These are phyloP conservation scores for Synanthedon vespiformis DNA, from an alignment of 2,888 invertebrate genomes.

Conservation along the genomic window DNA sequence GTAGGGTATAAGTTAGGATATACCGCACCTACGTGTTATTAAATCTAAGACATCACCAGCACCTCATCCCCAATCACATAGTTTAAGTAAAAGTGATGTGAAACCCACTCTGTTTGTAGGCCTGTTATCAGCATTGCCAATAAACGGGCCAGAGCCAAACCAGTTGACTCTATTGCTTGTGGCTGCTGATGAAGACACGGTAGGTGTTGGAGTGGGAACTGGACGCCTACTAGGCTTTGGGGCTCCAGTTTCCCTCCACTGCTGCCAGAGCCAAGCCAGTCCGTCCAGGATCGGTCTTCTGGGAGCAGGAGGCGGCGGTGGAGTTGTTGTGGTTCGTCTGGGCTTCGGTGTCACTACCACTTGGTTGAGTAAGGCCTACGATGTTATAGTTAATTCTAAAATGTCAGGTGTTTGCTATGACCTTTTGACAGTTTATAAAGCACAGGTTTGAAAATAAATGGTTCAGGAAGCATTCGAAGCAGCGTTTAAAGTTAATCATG, in stretches of 20 bases:
- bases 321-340: constrained; percentile 49
- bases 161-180: constrained; percentile 49
- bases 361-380: constrained; percentile 70
- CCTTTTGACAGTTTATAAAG: too few relatives aligned
- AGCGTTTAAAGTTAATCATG: constrained; percentile 4
- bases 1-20: neutral
- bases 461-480: constrained; percentile 8
- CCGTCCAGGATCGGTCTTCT: constrained; percentile 66
- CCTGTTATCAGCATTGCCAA: constrained; percentile 57
- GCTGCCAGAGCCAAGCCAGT: constrained; percentile 71
- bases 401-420: constrained; percentile 4
- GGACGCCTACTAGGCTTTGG: constrained; percentile 33
- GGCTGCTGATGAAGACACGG: constrained; percentile 30
- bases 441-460: constrained; percentile 2
- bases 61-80: constrained; percentile 64
- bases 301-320: constrained; percentile 53
- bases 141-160: constrained; percentile 65
- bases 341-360: constrained; percentile 68
- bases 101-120: constrained; percentile 65
- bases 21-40: constrained; percentile 20
- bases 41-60: constrained; percentile 49
- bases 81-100: constrained; percentile 53
- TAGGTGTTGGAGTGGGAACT: constrained; percentile 27
- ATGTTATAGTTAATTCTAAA: constrained; percentile 46
- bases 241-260: constrained; percentile 65